These are phyloP conservation scores for Atherinosoma microstoma DNA, from an alignment of 2,797 vertebrate genomes.

Conservation along the genomic window DNA sequence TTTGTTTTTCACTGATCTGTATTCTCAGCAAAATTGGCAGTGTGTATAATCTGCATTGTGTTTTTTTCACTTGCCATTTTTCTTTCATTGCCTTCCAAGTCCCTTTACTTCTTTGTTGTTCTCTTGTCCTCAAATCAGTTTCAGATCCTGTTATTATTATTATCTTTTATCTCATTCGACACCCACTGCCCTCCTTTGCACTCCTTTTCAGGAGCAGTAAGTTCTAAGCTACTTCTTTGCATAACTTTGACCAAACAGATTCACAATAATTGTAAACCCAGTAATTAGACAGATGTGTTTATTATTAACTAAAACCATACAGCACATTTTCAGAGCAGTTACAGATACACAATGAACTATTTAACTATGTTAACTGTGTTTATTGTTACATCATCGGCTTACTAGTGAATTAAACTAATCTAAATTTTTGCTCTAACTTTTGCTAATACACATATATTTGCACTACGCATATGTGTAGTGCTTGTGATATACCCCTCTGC, in stretches of 20 bases:
- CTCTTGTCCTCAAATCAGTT: not conserved
- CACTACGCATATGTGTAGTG: not conserved
- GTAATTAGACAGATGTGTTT: not conserved
- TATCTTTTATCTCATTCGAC: not conserved
- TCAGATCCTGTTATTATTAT: not conserved
- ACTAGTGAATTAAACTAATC: not conserved
- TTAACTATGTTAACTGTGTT: not conserved
- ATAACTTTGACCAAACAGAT: slow-evolving; percentile 37
- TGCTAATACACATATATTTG: not conserved
- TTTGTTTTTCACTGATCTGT: slow-evolving; percentile 1
- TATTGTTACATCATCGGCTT: not conserved
- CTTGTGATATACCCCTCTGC: not conserved
- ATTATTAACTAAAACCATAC: not conserved
- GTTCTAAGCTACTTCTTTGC: slow-evolving; percentile 27
- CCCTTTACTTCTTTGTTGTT: not conserved
- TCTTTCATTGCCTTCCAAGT: not conserved
- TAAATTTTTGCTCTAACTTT: not conserved
- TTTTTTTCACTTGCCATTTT: not conserved
- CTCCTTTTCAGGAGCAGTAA: slow-evolving; percentile 26
- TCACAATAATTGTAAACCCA: not conserved
- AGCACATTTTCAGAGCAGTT: not conserved
- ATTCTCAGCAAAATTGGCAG: not conserved
- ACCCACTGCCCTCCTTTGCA: slow-evolving; percentile 9
- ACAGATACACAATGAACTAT: not conserved
- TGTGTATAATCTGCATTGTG: not conserved